Evolutionary conservation across 2,113 vertebrate species (phyloP), one percentile per base, ranked within the genome.

Genomic region (Calonectris borealis): DNA sequence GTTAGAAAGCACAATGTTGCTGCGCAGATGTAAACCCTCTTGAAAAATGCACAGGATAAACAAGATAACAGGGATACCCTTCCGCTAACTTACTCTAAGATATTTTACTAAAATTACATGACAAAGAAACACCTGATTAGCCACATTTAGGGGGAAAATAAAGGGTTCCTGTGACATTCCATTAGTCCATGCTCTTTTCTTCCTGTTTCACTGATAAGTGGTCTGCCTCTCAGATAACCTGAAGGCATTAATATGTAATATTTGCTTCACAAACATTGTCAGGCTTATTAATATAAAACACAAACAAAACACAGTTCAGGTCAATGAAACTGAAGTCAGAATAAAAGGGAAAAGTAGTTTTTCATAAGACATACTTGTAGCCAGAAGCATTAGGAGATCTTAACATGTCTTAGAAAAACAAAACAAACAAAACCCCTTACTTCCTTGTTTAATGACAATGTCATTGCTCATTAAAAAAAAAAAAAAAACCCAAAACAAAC

Each of bases 1-100:
- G 54, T 85, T 83, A 70, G 78, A 96, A 96, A 94, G 40, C 26
- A 93, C 60, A 94, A 68, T 27, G 36, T 4, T 81, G 32, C 58
- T 87, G 65, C 86, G 55, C 42, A 96, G 60, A 72, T 72, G 79
- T 79, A 93, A 91, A 88, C n/a, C 54, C 57, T 18, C 36, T 60
- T 80, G 84, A 93, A 96, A 94, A 94, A 81, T n/a, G 54, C n/a
- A 58, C 29, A 91, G 75, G 77, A 92, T 88, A 96, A 96, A 94
- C 26, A 92, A 95, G 91, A 87, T 94, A 97, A 96, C 64, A 94
- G 48, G n/a, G 66, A 91, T 31, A 87, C 21, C 71, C 76, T 95
- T 93, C 92, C 3, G 0, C 38, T 71, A 49, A 73, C 49, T 97
- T 93, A 94, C 57, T 91, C 76, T 46, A 48, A 95, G 75, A 48